phyloP scores from a whole-genome alignment of 1,140 invertebrate genomes.

The Dendrolimus punctatus region DNA sequence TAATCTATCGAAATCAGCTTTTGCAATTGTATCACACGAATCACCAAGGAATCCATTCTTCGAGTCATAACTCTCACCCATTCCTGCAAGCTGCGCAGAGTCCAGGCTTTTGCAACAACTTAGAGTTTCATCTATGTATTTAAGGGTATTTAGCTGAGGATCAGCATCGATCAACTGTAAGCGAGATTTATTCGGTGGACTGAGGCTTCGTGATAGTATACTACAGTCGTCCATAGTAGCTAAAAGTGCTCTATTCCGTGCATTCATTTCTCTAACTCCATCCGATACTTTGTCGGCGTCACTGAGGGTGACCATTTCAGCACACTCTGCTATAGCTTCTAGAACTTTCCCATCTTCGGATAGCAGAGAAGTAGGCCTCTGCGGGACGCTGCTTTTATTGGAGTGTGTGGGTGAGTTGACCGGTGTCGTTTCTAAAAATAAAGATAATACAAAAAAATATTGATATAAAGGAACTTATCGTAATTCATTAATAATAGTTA shows the following conservation, averaged over 20 bases:
- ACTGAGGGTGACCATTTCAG: slow-evolving; percentile 63
- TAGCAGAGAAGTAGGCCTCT: slow-evolving; percentile 52
- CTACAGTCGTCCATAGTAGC: slow-evolving; percentile 70
- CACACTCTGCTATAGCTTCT: slow-evolving; percentile 59
- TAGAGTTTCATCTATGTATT: slow-evolving; percentile 73
- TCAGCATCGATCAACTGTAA: slow-evolving; percentile 72
- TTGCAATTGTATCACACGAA: slow-evolving; percentile 63
- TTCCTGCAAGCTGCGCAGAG: slow-evolving; percentile 57
- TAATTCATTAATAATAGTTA: not conserved
- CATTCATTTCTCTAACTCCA: slow-evolving; percentile 50
- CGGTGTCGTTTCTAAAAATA: slow-evolving; percentile 63
- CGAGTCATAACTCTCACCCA: slow-evolving; percentile 68
- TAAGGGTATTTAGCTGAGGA: slow-evolving; percentile 74
- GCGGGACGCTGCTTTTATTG: slow-evolving; percentile 36
- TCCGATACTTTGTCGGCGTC: slow-evolving; percentile 50
- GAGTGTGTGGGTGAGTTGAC: slow-evolving; percentile 60
- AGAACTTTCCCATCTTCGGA: slow-evolving; percentile 63
- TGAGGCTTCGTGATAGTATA: slow-evolving; percentile 62
- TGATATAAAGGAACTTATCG: not conserved
- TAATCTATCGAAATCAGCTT: slow-evolving; percentile 46
- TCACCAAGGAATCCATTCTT: slow-evolving; percentile 62
- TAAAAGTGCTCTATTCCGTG: slow-evolving; percentile 55
- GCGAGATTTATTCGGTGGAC: slow-evolving; percentile 60
- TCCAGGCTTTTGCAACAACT: slow-evolving; percentile 69
- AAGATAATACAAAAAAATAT: slow-evolving; percentile 4